These are phyloP conservation scores for Wiebesia pumilae DNA, from an alignment of 1,140 invertebrate genomes.

Conservation along the genomic window DNA sequence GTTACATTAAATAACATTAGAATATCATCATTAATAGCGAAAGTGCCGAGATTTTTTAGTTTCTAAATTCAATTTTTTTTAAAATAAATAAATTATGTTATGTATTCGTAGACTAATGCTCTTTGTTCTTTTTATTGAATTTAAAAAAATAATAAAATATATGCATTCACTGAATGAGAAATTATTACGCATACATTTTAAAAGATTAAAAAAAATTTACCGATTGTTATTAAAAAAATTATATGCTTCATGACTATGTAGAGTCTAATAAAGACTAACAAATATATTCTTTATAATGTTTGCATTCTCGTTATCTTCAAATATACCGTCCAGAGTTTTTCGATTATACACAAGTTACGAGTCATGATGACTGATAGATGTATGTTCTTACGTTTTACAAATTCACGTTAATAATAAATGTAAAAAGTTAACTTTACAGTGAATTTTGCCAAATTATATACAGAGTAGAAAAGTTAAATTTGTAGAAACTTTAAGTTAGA, in stretches of 20 bases:
- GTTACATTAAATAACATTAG: too few relatives aligned
- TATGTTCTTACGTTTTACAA: not conserved
- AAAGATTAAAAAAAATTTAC: not conserved
- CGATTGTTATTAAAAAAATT: not conserved
- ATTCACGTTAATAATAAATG: not conserved
- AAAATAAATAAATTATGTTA: not conserved
- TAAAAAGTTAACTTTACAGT: too few relatives aligned
- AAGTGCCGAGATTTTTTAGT: too few relatives aligned
- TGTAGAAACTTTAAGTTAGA: too few relatives aligned
- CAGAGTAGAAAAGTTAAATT: too few relatives aligned
- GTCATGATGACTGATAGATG: not conserved
- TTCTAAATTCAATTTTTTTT: too few relatives aligned
- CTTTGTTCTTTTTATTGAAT: not conserved
- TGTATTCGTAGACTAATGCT: not conserved
- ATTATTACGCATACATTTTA: not conserved
- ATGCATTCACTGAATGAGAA: not conserved
- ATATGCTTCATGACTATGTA: not conserved
- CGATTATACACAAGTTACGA: not conserved
- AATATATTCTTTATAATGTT: not conserved
- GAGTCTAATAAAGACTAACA: not conserved
- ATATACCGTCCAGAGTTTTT: not conserved
- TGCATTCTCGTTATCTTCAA: not conserved
- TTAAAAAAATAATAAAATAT: not conserved
- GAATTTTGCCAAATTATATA: too few relatives aligned
- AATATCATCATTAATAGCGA: too few relatives aligned